phyloP scores from a whole-genome alignment of 2,888 invertebrate species.

The Andricus curvator region DNA sequence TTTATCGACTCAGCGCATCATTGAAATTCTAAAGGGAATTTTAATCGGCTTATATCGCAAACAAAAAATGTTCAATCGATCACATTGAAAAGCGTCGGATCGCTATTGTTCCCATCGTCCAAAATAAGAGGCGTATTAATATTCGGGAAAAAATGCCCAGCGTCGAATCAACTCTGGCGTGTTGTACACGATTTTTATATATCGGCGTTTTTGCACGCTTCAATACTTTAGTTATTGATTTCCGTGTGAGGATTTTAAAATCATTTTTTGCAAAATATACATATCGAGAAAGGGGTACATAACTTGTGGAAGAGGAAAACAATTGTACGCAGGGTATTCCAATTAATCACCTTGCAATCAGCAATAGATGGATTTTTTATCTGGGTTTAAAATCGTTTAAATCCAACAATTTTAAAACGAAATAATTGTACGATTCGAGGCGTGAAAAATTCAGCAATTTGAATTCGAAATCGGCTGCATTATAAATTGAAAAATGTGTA shows the following conservation, averaged over 20 bases:
- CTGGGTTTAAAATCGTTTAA: no score
- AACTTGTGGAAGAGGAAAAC: not conserved
- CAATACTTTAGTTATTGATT: not conserved
- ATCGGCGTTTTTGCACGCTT: not conserved
- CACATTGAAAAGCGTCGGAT: conserved; percentile 28
- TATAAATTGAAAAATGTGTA: no score
- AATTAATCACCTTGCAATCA: conserved; percentile 1
- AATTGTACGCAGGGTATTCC: not conserved
- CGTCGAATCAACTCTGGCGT: not conserved
- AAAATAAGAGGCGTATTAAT: conserved; percentile 39
- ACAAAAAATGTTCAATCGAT: conserved; percentile 40
- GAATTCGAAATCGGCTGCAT: no score
- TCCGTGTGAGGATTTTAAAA: not conserved
- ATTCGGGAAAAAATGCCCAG: conserved; percentile 5
- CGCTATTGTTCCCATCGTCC: conserved; percentile 29
- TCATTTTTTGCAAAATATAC: not conserved
- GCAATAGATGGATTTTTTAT: no score
- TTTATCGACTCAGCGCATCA: conserved; percentile 32
- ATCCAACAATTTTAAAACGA: no score
- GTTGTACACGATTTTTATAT: conserved; percentile 30
- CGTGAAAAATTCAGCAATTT: no score
- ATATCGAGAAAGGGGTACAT: not conserved
- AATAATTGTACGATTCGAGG: no score
- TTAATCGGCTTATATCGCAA: conserved; percentile 39
- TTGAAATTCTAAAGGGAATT: conserved; percentile 37